phyloP scores from a whole-genome alignment of 2,113 vertebrate genomes.

The Albula goreensis region DNA sequence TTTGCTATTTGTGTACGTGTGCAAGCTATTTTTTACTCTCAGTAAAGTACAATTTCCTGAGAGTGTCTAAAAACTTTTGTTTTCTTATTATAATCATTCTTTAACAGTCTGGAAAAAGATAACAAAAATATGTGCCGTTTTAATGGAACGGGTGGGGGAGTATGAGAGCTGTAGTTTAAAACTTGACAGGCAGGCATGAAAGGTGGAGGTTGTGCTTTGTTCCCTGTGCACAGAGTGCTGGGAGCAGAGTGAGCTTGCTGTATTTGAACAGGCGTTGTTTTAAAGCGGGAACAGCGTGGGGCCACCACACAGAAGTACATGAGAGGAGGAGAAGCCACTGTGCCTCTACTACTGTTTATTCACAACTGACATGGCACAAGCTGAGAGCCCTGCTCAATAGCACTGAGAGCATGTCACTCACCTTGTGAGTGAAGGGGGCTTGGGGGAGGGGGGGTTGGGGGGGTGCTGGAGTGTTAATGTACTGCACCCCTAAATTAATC shows the following conservation, averaged over 20 bases:
- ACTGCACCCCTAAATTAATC: not conserved
- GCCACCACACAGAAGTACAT: slow-evolving; percentile 52
- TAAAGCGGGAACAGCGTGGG: slow-evolving; percentile 63
- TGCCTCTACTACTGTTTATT: slow-evolving; percentile 54
- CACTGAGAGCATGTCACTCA: slow-evolving; percentile 62
- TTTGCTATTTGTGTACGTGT: slow-evolving; percentile 7
- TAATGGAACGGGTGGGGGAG: slow-evolving; percentile 31
- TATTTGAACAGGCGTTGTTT: slow-evolving; percentile 61
- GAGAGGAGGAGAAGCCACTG: slow-evolving; percentile 47
- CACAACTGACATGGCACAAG: slow-evolving; percentile 66
- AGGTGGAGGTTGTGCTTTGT: slow-evolving; percentile 64
- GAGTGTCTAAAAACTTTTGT: slow-evolving; percentile 30
- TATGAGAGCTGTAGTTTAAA: slow-evolving; percentile 54
- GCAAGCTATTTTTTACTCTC: no score
- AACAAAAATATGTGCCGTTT: slow-evolving; percentile 43
- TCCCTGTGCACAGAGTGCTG: slow-evolving; percentile 54
- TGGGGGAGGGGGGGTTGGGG: slow-evolving; percentile 9
- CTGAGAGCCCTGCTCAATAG: slow-evolving; percentile 60
- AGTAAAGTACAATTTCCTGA: slow-evolving; percentile 3
- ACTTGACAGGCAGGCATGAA: slow-evolving; percentile 57
- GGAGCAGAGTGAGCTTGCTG: slow-evolving; percentile 56
- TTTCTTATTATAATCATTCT: slow-evolving; percentile 2
- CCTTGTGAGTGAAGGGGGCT: slow-evolving; percentile 34
- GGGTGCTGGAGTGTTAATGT: no score
- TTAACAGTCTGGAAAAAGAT: slow-evolving; percentile 39